phyloP scores from a whole-genome alignment of 2,888 invertebrate species.

The Xestia xanthographa region DNA sequence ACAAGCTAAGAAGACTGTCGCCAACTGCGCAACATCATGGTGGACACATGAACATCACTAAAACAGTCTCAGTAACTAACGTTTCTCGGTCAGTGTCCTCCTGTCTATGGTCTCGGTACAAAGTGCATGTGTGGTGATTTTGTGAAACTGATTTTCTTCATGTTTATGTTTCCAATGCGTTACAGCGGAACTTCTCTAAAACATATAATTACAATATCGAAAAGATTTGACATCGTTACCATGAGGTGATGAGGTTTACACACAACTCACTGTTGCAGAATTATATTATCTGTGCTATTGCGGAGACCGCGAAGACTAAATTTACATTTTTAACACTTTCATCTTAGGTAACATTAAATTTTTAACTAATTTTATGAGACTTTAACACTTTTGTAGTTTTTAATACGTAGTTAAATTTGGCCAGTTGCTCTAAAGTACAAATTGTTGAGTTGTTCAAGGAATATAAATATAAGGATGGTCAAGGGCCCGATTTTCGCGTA shows the following conservation, averaged over 20 bases:
- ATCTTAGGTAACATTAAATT: not conserved
- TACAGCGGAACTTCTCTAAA: not conserved
- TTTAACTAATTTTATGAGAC: not conserved
- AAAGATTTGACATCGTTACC: not conserved
- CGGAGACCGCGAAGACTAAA: not conserved
- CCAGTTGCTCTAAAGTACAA: conserved; percentile 63
- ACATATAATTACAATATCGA: not conserved
- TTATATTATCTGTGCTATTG: not conserved
- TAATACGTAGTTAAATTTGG: not conserved
- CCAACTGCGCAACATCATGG: no score
- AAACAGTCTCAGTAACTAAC: not conserved
- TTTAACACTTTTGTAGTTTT: not conserved
- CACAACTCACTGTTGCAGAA: not conserved
- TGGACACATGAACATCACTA: not conserved
- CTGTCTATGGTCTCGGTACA: not conserved
- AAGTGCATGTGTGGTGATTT: not conserved
- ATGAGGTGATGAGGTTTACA: not conserved
- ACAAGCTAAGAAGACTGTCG: no score
- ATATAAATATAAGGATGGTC: conserved; percentile 98
- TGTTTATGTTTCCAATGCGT: not conserved
- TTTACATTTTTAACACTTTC: not conserved
- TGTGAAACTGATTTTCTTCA: not conserved
- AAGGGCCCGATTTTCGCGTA: conserved; percentile 98
- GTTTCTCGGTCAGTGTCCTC: not conserved
- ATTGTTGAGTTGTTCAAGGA: conserved; percentile 97